These are phyloP conservation scores for Paradisaea rubra DNA, from an alignment of 2,113 vertebrate genomes.

Conservation along the genomic window DNA sequence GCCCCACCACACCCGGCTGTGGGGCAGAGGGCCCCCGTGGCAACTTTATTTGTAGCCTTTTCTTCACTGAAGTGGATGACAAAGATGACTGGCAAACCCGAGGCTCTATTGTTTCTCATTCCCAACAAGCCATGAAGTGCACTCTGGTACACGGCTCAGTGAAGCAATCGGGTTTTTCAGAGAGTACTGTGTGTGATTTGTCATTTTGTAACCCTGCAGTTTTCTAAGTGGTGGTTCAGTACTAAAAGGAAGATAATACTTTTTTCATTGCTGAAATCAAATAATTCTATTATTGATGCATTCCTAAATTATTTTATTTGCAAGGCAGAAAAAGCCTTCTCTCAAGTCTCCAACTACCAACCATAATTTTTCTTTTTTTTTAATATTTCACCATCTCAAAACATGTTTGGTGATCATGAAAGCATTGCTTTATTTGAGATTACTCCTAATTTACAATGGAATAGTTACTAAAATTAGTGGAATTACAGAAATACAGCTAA, in stretches of 20 bases:
- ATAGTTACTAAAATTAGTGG: background rate
- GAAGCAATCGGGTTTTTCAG: background rate
- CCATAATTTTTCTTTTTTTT: background rate
- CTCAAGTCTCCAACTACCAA: background rate
- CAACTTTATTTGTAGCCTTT: background rate
- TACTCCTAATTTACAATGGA: background rate
- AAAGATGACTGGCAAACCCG: background rate
- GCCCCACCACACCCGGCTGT: background rate
- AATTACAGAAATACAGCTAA: background rate
- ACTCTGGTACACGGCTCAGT: accelerated
- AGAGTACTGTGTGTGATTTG: background rate
- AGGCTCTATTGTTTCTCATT: background rate
- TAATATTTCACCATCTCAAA: background rate
- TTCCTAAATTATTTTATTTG: background rate
- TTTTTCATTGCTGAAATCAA: background rate
- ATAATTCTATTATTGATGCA: background rate
- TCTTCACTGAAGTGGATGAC: background rate
- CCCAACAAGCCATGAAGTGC: background rate
- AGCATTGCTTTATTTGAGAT: background rate
- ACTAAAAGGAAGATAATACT: background rate
- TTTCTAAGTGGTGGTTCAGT: background rate
- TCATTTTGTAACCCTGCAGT: background rate
- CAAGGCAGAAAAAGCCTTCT: background rate
- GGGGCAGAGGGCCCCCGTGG: background rate
- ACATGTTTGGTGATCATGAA: background rate